Conservation (phyloP, 2,888 invertebrate species). For the Hemithea aestivaria region DNA sequence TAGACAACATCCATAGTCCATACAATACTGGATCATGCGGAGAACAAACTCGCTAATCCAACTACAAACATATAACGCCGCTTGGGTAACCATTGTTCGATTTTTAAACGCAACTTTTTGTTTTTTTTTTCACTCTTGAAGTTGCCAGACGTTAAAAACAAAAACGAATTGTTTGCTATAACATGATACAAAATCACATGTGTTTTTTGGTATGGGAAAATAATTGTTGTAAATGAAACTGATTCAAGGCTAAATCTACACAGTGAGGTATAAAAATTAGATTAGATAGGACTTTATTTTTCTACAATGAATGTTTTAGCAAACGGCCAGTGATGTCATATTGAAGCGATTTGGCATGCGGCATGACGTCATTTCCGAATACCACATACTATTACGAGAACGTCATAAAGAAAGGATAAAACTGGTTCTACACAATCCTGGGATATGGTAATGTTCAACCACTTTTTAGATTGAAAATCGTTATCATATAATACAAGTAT, state of each 20-base stretch:
- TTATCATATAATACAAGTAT: too few relatives aligned
- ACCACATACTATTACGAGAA: conserved; percentile 13
- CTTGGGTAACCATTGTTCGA: conserved; percentile 52
- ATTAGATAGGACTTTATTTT: too few relatives aligned
- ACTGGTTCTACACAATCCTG: too few relatives aligned
- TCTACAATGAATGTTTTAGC: too few relatives aligned
- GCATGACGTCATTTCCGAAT: conserved; percentile 21
- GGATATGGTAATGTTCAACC: too few relatives aligned
- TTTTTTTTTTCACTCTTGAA: conserved; percentile 33
- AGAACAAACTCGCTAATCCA: conserved; percentile 67
- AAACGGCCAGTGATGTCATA: too few relatives aligned
- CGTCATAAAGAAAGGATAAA: conserved; percentile 6
- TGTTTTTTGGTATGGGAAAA: conserved; percentile 15
- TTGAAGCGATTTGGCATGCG: conserved; percentile 10
- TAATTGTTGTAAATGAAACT: conserved; percentile 5
- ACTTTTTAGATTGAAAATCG: too few relatives aligned
- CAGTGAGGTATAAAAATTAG: too few relatives aligned
- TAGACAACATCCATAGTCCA: conserved; percentile 23
- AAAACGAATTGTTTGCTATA: conserved; percentile 17
- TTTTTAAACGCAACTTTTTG: conserved; percentile 41
- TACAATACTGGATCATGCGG: conserved; percentile 52
- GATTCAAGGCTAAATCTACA: too few relatives aligned
- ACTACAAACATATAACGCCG: conserved; percentile 51
- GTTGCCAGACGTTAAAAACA: conserved; percentile 26
- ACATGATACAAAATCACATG: conserved; percentile 17